phyloP scores from a whole-genome alignment of 2,797 vertebrate species.

The Myripristis murdjan region DNA sequence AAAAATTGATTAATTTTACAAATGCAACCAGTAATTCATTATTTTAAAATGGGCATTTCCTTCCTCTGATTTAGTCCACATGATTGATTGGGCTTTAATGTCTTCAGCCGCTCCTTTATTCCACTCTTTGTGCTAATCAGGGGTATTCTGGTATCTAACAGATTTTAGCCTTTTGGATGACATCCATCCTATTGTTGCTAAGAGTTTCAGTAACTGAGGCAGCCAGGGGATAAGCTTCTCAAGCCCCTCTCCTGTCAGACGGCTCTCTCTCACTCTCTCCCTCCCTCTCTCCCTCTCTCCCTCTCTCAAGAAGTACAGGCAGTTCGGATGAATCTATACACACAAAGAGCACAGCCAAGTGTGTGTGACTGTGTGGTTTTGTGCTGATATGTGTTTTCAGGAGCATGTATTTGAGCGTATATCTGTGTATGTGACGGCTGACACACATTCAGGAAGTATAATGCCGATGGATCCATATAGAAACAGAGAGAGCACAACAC shows the following conservation, averaged over 20 bases:
- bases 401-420: not conserved
- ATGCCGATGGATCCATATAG: not conserved
- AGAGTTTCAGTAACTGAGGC: conserved; percentile 40
- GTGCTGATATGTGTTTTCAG: conserved; percentile 10
- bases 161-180: conserved; percentile 30
- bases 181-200: conserved; percentile 50
- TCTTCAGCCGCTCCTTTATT: conserved; percentile 43
- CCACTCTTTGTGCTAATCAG: conserved; percentile 31
- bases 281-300: too few relatives aligned
- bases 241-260: conserved; percentile 30
- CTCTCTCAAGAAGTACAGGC: not conserved
- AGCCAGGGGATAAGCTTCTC: conserved; percentile 59
- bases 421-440: not conserved
- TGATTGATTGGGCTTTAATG: conserved; percentile 45
- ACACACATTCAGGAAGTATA: conserved; percentile 7
- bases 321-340: conserved; percentile 19
- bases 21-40: not conserved
- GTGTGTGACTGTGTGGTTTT: conserved; percentile 25
- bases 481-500: conserved; percentile 11
- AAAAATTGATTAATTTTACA: conserved; percentile 1
- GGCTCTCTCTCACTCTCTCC: not conserved
- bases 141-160: conserved; percentile 32
- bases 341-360: not conserved
- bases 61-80: conserved; percentile 29
- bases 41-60: conserved; percentile 12